Conservation (phyloP, 2,888 invertebrate genomes). For the Brenthis ino region DNA sequence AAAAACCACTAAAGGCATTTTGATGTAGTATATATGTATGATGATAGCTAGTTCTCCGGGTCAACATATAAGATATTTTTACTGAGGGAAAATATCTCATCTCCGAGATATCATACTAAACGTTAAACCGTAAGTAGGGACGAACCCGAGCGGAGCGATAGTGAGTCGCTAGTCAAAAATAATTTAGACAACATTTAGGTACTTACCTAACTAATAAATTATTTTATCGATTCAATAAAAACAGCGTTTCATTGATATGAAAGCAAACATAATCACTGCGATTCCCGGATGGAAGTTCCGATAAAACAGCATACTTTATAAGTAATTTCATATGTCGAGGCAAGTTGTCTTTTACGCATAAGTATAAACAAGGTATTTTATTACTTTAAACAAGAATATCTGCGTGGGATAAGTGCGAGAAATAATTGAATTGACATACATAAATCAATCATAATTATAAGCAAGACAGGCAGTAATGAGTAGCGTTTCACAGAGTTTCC, state of each 20-base stretch:
- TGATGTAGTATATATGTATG: no score
- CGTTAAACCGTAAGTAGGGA: no score
- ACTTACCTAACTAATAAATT: not conserved
- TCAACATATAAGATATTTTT: no score
- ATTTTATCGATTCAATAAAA: conserved; percentile 12
- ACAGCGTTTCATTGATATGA: conserved; percentile 3
- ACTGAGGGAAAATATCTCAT: no score
- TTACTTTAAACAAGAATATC: conserved; percentile 15
- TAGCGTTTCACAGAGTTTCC: conserved; percentile 4
- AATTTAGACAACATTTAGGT: not conserved
- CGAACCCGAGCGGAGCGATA: no score
- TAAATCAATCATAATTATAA: conserved; percentile 17
- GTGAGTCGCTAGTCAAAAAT: not conserved
- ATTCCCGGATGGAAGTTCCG: conserved; percentile 30
- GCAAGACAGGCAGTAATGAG: conserved; percentile 11
- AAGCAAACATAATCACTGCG: conserved; percentile 16
- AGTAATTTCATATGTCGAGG: conserved; percentile 12
- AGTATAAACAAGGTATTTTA: conserved; percentile 14
- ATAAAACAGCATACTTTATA: conserved; percentile 22
- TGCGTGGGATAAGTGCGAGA: not conserved
- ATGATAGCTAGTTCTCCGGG: no score
- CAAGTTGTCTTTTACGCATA: conserved; percentile 5
- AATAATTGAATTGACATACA: conserved; percentile 11
- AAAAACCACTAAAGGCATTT: no score
- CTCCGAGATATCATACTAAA: no score